Evolutionary conservation across 1,140 invertebrate species (phyloP).

Genomic region (Lanistes nyassanus): DNA sequence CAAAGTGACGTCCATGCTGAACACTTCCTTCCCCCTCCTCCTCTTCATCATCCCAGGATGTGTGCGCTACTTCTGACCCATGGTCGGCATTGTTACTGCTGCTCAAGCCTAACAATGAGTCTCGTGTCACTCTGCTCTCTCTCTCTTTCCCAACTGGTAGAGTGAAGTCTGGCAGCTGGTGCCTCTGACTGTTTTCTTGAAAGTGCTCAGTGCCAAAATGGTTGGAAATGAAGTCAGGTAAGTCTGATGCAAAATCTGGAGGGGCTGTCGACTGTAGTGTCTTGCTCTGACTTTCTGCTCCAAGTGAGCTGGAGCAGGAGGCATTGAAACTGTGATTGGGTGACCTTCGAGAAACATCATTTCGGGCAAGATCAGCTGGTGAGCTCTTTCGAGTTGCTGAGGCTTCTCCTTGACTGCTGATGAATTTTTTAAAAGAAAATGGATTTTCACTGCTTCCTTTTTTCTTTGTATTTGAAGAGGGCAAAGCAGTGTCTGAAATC

Average conservation of each 20-base stretch:
- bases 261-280: conserved; percentile 8
- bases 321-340: conserved; percentile 21
- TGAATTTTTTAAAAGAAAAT: conserved; percentile 64
- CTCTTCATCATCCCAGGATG: conserved; percentile 18
- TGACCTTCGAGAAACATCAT: conserved; percentile 18
- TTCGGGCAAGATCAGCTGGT: too few species aligned
- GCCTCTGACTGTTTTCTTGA: neutral
- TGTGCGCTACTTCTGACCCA: neutral
- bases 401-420: conserved; percentile 19
- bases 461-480: conserved; percentile 39
- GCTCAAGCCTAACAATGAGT: neutral
- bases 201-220: conserved; percentile 41
- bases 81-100: neutral
- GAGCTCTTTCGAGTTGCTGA: too few species aligned
- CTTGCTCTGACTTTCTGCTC: too few species aligned
- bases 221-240: conserved; percentile 63
- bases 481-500: conserved; percentile 18
- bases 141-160: neutral
- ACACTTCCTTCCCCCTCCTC: neutral
- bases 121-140: neutral
- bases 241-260: conserved; percentile 51
- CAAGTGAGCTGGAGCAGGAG: neutral
- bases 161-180: conserved; percentile 20
- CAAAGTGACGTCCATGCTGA: conserved; percentile 5
- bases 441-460: conserved; percentile 55